Evolutionary conservation across 2,888 invertebrate genomes (phyloP), one percentile per base, ranked within the genome.

Genomic region (Miltochrista miniata): DNA sequence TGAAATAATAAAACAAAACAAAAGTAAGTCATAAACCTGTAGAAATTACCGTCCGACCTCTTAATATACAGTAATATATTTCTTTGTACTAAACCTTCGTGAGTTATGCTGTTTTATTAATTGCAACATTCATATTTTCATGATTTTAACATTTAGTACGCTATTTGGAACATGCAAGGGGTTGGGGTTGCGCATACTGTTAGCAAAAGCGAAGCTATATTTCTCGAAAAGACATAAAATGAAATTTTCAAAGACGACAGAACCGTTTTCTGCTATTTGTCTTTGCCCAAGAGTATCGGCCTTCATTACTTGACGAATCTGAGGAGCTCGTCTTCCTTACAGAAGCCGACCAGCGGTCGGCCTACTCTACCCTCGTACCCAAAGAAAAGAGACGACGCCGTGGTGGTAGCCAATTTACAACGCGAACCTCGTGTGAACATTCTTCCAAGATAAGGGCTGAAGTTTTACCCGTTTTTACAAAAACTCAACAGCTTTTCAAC

Each of bases 61-160:
- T 46, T 51, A 51, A 48, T 51, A 51, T 40, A 40, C n/a, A n/a
- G 14, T 38, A 46, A 56, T 49, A 33, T 49, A 56, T 56, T 44
- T 40, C 46, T 49, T 49, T 44, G 36, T 50, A 52, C 40, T 51
- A 53, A 41, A 51, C 24, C 29, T 67, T 60, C 68, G 68, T 67
- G 68, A 64, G 58, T 62, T 55, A 60, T 58, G 60, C 47, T 54
- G 51, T 53, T 58, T 56, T 62, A 67, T 62, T 60, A 60, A 67
- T 67, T 55, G 60, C 56, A 46, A 60, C 59, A 62, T 60, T 64
- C 56, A 58, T 60, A 67, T 56, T 62, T 48, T 48, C 24, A 51
- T 58, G 40, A 55, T 57, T 43, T 48, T 35, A 47, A 47, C 46
- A 48, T 56, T 64, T 53, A 47, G 13, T 57, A 36, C 53, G 34